Base-by-base conservation (phyloP, 2,113 vertebrate species). In the Eidolon helvum region DNA sequence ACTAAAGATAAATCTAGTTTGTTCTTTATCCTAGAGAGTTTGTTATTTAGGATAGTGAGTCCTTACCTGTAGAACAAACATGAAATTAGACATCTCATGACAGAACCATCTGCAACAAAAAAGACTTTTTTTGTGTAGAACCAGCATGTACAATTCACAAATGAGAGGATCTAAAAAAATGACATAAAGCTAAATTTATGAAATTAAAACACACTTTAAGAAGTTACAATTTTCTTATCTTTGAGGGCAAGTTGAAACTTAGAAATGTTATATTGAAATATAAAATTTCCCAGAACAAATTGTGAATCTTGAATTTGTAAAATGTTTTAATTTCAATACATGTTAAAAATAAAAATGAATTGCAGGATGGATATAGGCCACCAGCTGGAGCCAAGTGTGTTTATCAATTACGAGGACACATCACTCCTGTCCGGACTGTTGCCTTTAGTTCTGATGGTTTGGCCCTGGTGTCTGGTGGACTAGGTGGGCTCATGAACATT, bases 401-500 rank as follows among this genome's bases (percentile, higher is more conserved):
- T 21, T 99, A 99, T 97, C 99, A 99, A 91, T 98, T 99, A 78
- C 99, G 99, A 77, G 99, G 99, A 61, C 99, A 99, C 87, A 99
- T 99, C 97, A 99, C 99, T 30, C 99, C 99, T 0, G 99, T 99
- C 11, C 98, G 99, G 28, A 99, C 99, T 0, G 98, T 99, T 84
- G 99, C 98, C 1, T 99, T 99, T 98, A 99, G 99, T 97, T 99
- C 99, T 10, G 99, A 99, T 45, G 99, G 99, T 2, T 98, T 99
- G 95, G 98, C 99, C 2, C 96, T 99, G 96, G 99, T 99, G 1
- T 99, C 99, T 53, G 99, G 99, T 87, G 99, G 99, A 63, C 99
- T 99, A 5, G 99, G 99, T 16, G 99, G 99, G 10, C 99, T 99
- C 91, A 99, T 99, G 99, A 99, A 99, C 98, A 99, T 99, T 98